phyloP scores from a whole-genome alignment of 2,888 invertebrate species.

The Branchipolynoe longqiensis region DNA sequence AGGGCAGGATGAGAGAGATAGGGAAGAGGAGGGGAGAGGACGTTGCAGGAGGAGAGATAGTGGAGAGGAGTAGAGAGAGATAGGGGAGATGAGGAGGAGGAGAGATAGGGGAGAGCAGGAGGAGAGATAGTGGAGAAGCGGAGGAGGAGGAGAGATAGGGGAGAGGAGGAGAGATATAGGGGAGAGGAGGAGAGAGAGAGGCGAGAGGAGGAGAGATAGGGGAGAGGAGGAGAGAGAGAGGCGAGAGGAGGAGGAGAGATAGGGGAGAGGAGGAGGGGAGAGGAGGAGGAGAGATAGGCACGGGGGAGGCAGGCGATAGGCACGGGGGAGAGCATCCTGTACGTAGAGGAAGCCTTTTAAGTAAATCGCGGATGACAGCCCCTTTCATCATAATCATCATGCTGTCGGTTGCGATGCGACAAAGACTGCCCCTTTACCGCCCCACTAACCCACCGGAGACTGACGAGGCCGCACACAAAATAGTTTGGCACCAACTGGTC shows the following conservation, averaged over 20 bases:
- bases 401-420: no score
- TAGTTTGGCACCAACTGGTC: no score
- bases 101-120: neutral
- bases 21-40: neutral
- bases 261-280: neutral
- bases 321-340: no score
- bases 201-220: neutral
- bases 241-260: neutral
- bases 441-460: no score
- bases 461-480: no score
- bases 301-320: neutral
- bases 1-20: neutral
- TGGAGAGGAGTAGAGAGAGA: conserved; percentile 1
- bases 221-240: neutral
- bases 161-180: neutral
- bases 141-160: neutral
- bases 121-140: neutral
- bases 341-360: no score
- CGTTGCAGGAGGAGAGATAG: neutral
- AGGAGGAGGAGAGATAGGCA: neutral
- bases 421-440: no score
- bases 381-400: no score
- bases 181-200: neutral
- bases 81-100: conserved; percentile 3
- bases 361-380: no score